phyloP scores from a whole-genome alignment of 1,140 invertebrate genomes.

The Drosophila obscura region DNA sequence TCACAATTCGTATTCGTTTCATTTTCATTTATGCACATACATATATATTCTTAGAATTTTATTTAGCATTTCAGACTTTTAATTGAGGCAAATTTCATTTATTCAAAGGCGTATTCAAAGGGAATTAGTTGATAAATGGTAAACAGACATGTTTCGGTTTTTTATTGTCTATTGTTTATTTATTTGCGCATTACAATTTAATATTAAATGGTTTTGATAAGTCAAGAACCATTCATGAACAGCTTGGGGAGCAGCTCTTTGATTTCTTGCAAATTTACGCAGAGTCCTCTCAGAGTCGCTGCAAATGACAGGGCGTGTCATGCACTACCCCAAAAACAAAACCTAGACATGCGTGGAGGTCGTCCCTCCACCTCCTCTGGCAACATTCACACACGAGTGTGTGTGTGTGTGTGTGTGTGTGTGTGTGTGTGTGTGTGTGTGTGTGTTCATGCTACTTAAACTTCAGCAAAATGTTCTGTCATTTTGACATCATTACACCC shows the following conservation, averaged over 20 bases:
- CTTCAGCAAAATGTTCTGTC: conserved; percentile 70
- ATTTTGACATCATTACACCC: conserved; percentile 63
- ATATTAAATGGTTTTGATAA: conserved; percentile 20
- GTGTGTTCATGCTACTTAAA: conserved; percentile 64
- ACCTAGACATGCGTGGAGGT: conserved; percentile 36
- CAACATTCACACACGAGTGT: too few species aligned
- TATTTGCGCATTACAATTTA: conserved; percentile 35
- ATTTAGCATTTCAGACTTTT: conserved; percentile 32
- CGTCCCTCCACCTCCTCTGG: conserved; percentile 5
- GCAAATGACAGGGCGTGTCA: conserved; percentile 75
- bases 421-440: not conserved
- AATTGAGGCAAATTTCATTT: conserved; percentile 47
- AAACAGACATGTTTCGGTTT: conserved; percentile 8
- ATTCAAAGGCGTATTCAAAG: not conserved
- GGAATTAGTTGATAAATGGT: conserved; percentile 35
- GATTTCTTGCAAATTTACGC: conserved; percentile 17
- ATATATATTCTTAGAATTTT: conserved; percentile 40
- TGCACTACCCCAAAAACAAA: conserved; percentile 46
- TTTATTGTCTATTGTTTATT: conserved; percentile 19
- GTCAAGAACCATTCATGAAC: conserved; percentile 3
- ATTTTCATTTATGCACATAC: conserved; percentile 38
- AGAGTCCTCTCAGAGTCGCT: conserved; percentile 16
- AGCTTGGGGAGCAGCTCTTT: conserved; percentile 5
- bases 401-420: conserved; percentile 4
- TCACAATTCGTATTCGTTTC: conserved; percentile 37